phyloP scores from a whole-genome alignment of 2,797 vertebrate genomes.

The Okamejei kenojei region DNA sequence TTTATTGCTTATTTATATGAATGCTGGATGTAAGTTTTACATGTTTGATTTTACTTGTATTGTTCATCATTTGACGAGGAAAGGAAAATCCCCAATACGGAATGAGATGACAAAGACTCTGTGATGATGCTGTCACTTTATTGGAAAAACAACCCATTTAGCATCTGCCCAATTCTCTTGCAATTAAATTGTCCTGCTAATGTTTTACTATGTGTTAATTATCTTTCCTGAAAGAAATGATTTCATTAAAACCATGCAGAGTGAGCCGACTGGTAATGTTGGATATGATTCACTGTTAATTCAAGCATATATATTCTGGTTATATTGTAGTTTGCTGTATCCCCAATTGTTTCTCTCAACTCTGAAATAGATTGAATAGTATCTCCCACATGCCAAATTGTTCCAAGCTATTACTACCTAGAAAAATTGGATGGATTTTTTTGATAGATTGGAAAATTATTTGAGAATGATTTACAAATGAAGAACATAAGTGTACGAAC shows the following conservation, averaged over 20 bases:
- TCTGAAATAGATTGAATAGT: neutral
- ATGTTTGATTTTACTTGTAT: neutral
- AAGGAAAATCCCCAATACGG: neutral
- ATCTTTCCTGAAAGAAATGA: neutral
- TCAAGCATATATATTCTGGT: neutral
- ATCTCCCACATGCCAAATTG: neutral
- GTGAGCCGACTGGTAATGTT: neutral
- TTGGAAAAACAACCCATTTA: neutral
- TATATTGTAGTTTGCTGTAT: neutral
- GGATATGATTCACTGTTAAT: neutral
- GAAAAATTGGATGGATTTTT: neutral
- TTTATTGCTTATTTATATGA: neutral
- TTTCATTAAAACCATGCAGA: neutral
- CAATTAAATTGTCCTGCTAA: neutral
- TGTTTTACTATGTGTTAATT: neutral
- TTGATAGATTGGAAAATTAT: neutral
- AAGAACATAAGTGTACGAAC: no score
- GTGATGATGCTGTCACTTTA: neutral
- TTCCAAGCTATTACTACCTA: neutral
- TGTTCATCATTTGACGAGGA: neutral
- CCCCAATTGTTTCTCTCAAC: neutral
- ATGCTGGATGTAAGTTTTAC: neutral
- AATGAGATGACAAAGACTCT: neutral
- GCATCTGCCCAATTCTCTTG: neutral
- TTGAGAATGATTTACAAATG: neutral